phyloP scores from a whole-genome alignment of 2,113 vertebrate genomes.

The Bothrops jararaca region DNA sequence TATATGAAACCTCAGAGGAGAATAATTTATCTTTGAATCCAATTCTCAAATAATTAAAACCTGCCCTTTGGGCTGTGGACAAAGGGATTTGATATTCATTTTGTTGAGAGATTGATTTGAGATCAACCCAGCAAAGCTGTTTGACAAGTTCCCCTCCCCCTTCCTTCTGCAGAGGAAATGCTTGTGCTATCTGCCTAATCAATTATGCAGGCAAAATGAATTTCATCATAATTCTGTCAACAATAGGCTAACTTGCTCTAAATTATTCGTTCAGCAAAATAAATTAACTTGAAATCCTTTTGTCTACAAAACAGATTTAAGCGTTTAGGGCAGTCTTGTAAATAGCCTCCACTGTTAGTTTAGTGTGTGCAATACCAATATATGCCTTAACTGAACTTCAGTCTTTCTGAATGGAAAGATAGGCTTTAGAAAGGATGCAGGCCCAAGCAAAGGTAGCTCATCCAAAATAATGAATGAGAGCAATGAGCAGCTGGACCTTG shows the following conservation, averaged over 20 bases:
- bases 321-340: slow-evolving; percentile 67
- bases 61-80: slow-evolving; percentile 48
- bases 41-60: slow-evolving; percentile 61
- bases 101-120: slow-evolving; percentile 62
- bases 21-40: slow-evolving; percentile 46
- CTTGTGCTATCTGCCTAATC: slow-evolving; percentile 61
- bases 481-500: rapidly evolving
- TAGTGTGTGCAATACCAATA: slow-evolving; percentile 55
- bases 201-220: slow-evolving; percentile 69
- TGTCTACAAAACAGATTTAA: slow-evolving; percentile 67
- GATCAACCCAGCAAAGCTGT: slow-evolving; percentile 38
- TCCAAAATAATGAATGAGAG: not conserved
- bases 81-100: slow-evolving; percentile 59
- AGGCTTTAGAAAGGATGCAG: slow-evolving; percentile 30
- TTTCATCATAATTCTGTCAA: slow-evolving; percentile 74
- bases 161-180: slow-evolving; percentile 52
- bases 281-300: slow-evolving; percentile 74
- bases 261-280: slow-evolving; percentile 69
- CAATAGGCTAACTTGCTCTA: slow-evolving; percentile 71
- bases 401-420: slow-evolving; percentile 20
- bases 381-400: slow-evolving; percentile 26
- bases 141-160: slow-evolving; percentile 58
- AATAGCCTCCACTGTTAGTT: slow-evolving; percentile 60
- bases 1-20: slow-evolving; percentile 60
- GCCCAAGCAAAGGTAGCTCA: slow-evolving; percentile 17